Evolutionary conservation across 2,797 vertebrate genomes (phyloP), one percentile per base, ranked within the genome.

Genomic region (Craterocephalus amniculus): DNA sequence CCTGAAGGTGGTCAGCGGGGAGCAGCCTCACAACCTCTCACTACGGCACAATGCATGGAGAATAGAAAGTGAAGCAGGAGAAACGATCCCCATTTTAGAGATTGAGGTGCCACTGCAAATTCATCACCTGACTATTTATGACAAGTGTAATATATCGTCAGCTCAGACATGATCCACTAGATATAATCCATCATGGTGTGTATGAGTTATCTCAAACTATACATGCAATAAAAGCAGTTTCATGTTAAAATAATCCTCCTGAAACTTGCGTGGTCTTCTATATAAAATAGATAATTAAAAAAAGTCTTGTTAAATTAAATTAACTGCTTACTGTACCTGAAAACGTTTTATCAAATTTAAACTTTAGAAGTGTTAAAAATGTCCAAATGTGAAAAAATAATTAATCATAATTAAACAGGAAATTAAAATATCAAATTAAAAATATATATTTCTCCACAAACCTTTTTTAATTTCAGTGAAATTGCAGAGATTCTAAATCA

Each of bases 1-100:
- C 84, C 81, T 79, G 62, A 62, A 85, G 85, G 71, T 88, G 85
- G 89, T 89, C 92, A 89, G 87, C 58, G 69, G 85, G 84, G 84
- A 89, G 35, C 73, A 69, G 88, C 78, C 86, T 87, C 85, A 84
- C 82, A 82, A 80, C 82, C 85, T 74, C 86, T 83, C 86, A 66
- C 81, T 70, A 34, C 70, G 64, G 70, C 57, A 65, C 35, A 1
- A 73, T 57, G 38, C 60, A 71, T 31, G 29, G 78, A 52, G 72
- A 84, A 80, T 60, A 18, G 66, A 62, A 67, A 77, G 61, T 34
- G 26, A 52, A 40, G 76, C 62, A 67, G 74, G 70, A 79, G 83
- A 79, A 79, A 82, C 67, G 78, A 80, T 67, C 51, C 71, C 74
- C 31, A 55, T 78, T 77, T 66, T 66, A 87, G 76, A 82, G 78